Evolutionary conservation across 2,113 vertebrate species (phyloP), one percentile per base, ranked within the genome.

Genomic region (Lanius ludovicianus): DNA sequence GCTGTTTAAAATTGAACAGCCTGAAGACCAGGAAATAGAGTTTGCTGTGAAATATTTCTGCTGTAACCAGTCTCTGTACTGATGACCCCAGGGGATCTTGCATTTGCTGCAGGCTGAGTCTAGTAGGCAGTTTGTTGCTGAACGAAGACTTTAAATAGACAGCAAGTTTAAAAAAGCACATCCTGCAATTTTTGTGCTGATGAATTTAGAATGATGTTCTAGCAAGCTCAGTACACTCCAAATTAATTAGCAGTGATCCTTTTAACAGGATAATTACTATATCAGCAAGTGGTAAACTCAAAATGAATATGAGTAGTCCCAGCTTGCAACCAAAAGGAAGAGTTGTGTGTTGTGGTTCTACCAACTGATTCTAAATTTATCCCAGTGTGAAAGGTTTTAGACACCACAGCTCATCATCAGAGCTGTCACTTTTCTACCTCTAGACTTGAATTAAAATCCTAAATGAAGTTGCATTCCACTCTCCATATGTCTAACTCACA

Each of bases 211-310:
- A 93, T 68, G 5, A 62, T 91, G 65, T 83, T 92, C 83, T 74
- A 94, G 80, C 73, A 92, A 79, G 77, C 68, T 87, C 39, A 42
- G 46, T 89, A 70, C 31, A 59, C 89, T 96, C 74, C 83, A 93
- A 73, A 89, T 87, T 94, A 96, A 96, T 94, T 96, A 97, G 75
- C 83, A 94, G 83, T 55, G 50, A 93, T 90, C 50, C 44, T 89
- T 96, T 89, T 84, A 93, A 94, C 56, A 41, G 49, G 83, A 78
- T 94, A 90, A 94, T 94, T 90, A 96, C 60, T 78, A 3, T 78
- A 95, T 87, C 85, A 93, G 73, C 65, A 92, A 94, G 88, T 81
- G 80, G 71, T 92, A 94, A 88, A 89, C 59, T 74, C 41, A 69
- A 44, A 93, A 87, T 84, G 56, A 95, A 85, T 87, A 46, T 1